Percentiles rank a stretch among this genome's conserved stretches.
These are phyloP conservation scores for Halisarca cf. caerulea DNA, from an alignment of 37 sponge, comb jelly and placozoan species.

Conservation along the genomic window DNA sequence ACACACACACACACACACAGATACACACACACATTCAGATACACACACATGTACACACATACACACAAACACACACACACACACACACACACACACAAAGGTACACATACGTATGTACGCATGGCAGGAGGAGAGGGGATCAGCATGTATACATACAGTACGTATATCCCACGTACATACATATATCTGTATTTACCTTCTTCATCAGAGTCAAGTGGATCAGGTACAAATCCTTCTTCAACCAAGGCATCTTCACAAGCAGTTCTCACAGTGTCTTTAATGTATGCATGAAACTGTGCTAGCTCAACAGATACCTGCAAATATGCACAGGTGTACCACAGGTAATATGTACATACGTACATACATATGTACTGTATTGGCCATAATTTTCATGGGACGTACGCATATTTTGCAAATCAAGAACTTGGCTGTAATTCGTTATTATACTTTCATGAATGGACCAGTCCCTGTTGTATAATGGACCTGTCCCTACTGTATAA, in stretches of 20 bases:
- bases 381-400: too few species aligned
- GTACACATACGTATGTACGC: background rate
- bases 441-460: too few species aligned
- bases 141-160: conserved; percentile 2
- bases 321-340: too few species aligned
- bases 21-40: too few species aligned
- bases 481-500: too few species aligned
- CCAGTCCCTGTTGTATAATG: too few species aligned
- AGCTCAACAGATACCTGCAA: conserved; percentile 70
- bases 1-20: too few species aligned
- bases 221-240: conserved; percentile 85
- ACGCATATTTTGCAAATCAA: too few species aligned
- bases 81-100: background rate
- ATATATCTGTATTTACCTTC: background rate
- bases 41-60: too few species aligned
- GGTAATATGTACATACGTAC: background rate
- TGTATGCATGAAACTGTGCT: conserved; percentile 65
- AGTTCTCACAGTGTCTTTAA: conserved; percentile 60
- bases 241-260: conserved; percentile 87
- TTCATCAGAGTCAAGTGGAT: conserved; percentile 45
- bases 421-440: too few species aligned
- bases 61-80: background rate
- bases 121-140: background rate
- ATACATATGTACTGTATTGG: background rate
- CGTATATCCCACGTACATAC: too few species aligned